Evolutionary conservation across 2,797 vertebrate genomes (phyloP).

Genomic region (Tapera naevia): DNA sequence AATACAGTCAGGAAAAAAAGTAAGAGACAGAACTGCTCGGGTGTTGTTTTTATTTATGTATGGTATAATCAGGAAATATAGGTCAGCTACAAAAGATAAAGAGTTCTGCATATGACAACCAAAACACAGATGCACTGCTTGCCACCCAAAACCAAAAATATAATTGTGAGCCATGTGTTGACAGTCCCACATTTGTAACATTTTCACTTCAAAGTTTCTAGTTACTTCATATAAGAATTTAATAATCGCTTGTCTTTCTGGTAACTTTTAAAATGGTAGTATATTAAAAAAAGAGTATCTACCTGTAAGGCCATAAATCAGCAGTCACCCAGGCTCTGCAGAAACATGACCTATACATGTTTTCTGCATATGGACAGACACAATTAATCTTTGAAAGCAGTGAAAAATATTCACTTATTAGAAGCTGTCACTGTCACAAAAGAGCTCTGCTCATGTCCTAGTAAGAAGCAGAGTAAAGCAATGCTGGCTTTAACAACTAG

Average conservation of each 20-base stretch:
- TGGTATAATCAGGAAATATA: neutral
- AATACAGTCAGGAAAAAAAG: neutral
- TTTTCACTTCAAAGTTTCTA: neutral
- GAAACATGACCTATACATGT: neutral
- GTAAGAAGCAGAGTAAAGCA: constrained; percentile 7
- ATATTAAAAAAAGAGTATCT: neutral
- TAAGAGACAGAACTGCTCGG: neutral
- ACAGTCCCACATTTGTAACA: neutral
- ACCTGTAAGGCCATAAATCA: neutral
- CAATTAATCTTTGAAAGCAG: neutral
- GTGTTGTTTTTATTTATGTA: neutral
- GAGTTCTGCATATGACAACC: neutral
- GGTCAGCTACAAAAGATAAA: constrained; percentile 2
- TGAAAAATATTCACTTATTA: neutral
- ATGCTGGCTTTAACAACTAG: neutral
- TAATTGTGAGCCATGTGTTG: neutral
- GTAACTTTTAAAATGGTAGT: neutral
- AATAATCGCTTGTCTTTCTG: neutral
- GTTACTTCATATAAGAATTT: neutral
- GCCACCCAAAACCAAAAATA: neutral
- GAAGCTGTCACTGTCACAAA: neutral
- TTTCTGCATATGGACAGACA: neutral
- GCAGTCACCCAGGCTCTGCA: neutral
- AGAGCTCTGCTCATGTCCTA: neutral
- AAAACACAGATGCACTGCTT: constrained; percentile 28